Base-by-base conservation (phyloP, 35 echinoderm and acorn worm genomes). In the Ophioderma brevispina region DNA sequence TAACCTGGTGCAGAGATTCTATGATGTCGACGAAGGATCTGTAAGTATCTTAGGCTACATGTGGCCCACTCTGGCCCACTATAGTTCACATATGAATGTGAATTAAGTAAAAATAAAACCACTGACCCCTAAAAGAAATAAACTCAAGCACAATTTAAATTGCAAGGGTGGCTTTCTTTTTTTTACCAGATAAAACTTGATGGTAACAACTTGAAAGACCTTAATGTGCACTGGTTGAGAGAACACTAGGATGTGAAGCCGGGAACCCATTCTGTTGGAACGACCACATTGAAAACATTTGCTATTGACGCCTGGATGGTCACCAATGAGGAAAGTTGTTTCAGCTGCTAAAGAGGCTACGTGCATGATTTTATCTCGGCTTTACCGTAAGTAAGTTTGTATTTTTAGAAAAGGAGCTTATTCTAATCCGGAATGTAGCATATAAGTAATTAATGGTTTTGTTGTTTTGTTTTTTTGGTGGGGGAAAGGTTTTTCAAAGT, bases 251-350 rank as follows among this genome's bases (percentile, higher is more conserved):
- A 91, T 76, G 93, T 98, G 1, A 93, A 98, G 96, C 64, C 96
- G 95, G 80, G 96, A 98, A 39, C 93, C 93, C 4, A 85, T 95
- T 1, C 78, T 98, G n/a, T 98, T 98, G 52, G 94, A 56, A 92
- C 86, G 17, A 92, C 90, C 77, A 95, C 95, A 86, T 87, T 30
- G 90, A 92, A 18, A 98, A 98, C 83, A 98, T 98, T 35, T 36
- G 90, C 0, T 98, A 98, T 64, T 93, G 96, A 32, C 89, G 96
- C 39, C 38, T 85, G 18, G 93, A 86, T 59, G 90, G n/a, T 92
- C 0, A 95, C 86, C 0, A 64, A 90, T 13, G 93, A 94, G 28
- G 89, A 98, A 39, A 95, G n/a, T 98, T 31, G 77, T 82, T 32
- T 40, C 87, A 77, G 96, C 96, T 39, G 87, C 89, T 17, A 92